Evolutionary conservation across 2,888 invertebrate species (phyloP).

Genomic region (Drosophila kuntzei): DNA sequence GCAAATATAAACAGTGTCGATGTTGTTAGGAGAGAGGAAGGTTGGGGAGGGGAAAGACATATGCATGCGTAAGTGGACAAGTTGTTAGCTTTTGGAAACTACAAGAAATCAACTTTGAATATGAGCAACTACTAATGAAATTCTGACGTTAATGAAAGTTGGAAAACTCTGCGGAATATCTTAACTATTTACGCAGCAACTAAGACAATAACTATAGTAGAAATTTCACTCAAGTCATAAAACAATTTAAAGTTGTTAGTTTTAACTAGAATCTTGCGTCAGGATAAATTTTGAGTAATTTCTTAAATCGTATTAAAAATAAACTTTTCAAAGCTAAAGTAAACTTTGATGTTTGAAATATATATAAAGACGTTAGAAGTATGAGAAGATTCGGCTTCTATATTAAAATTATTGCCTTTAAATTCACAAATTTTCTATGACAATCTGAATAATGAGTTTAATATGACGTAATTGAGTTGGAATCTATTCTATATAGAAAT

Average conservation of each 20-base stretch:
- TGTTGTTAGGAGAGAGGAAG: neutral
- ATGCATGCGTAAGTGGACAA: slow-evolving; percentile 14
- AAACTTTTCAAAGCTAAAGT: neutral
- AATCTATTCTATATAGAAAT: too few species aligned
- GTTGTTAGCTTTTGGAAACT: slow-evolving; percentile 18
- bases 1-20: slow-evolving; percentile 42
- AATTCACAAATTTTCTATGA: neutral
- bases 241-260: neutral
- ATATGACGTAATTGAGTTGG: too few species aligned
- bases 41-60: neutral
- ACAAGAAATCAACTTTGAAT: slow-evolving; percentile 14
- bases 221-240: neutral
- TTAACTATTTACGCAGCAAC: slow-evolving; percentile 1
- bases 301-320: neutral
- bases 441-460: too few species aligned
- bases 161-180: neutral
- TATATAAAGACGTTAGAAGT: too few species aligned
- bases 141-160: slow-evolving; percentile 9
- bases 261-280: neutral
- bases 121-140: slow-evolving; percentile 15
- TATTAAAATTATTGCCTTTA: neutral
- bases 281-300: neutral
- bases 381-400: neutral
- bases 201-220: neutral
- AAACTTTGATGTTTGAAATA: too few species aligned